Evolutionary conservation across 1,140 invertebrate species (phyloP).

Genomic region (Drosophila repletoides): DNA sequence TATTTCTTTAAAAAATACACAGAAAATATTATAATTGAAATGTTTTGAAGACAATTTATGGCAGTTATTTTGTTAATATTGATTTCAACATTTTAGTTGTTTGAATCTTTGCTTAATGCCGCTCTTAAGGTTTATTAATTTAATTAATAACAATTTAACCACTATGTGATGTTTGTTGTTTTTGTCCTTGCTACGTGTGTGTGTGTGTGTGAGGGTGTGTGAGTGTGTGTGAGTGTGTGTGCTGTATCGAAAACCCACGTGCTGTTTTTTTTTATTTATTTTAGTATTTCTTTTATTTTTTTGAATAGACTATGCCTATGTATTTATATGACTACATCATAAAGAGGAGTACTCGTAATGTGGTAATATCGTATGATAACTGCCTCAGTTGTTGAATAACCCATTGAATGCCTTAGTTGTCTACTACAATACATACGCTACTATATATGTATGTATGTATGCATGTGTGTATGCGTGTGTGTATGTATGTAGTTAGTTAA

Average conservation of each 20-base stretch:
- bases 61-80: slow-evolving; percentile 58
- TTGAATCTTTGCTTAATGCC: slow-evolving; percentile 49
- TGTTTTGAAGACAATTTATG: slow-evolving; percentile 56
- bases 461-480: no score
- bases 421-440: no score
- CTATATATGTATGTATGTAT: no score
- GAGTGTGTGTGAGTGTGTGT: slow-evolving; percentile 33
- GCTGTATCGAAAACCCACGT: slow-evolving; percentile 57
- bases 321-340: slow-evolving; percentile 15
- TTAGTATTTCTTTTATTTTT: no score
- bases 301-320: slow-evolving; percentile 15
- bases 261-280: no score
- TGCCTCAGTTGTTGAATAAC: slow-evolving; percentile 17
- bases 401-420: slow-evolving; percentile 45
- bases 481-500: slow-evolving; percentile 46
- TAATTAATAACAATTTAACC: slow-evolving; percentile 70
- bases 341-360: no score
- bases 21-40: slow-evolving; percentile 20
- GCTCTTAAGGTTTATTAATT: slow-evolving; percentile 20
- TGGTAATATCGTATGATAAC: slow-evolving; percentile 29
- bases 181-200: slow-evolving; percentile 6
- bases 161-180: slow-evolving; percentile 58
- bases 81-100: slow-evolving; percentile 46
- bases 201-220: slow-evolving; percentile 12
- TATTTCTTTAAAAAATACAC: slow-evolving; percentile 9